A percentile compares a stretch with the other conserved stretches of the same genome.
Evolutionary conservation across 2,888 invertebrate genomes (phyloP).

Genomic region (Nemurella pictetii): DNA sequence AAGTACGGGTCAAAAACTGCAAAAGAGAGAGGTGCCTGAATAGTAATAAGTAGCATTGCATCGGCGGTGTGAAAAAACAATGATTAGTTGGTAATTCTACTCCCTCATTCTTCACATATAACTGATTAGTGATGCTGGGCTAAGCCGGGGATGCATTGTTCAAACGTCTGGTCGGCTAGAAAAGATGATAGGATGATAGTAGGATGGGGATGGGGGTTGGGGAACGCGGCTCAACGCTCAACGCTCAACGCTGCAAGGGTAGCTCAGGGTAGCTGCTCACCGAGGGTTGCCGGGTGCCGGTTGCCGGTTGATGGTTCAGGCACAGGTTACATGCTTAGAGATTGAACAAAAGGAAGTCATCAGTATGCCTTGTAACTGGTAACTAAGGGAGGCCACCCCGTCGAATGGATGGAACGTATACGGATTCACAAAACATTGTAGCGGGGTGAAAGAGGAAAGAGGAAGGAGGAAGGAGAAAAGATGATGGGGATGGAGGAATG

Average conservation of each 20-base stretch:
- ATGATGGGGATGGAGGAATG: no score
- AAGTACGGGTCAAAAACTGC: not conserved
- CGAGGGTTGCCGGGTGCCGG: not conserved
- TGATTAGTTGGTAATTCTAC: not conserved
- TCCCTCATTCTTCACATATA: not conserved
- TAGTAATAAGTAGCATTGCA: not conserved
- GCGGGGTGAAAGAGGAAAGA: not conserved
- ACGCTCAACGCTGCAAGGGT: not conserved
- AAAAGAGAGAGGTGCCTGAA: not conserved
- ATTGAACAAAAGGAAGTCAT: constrained; percentile 1
- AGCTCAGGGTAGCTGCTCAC: not conserved
- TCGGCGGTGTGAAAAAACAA: not conserved
- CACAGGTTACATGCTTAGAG: no score
- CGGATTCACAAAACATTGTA: not conserved
- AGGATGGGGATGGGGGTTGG: not conserved
- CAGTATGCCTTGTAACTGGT: not conserved
- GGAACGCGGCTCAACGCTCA: not conserved
- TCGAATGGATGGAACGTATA: not conserved
- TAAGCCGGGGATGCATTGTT: not conserved
- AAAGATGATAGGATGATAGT: not conserved
- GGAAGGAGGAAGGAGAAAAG: no score
- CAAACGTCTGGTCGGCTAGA: not conserved
- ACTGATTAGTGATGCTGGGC: not conserved
- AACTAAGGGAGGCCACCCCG: not conserved
- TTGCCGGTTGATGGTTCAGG: no score